Conservation (phyloP, 2,113 vertebrate genomes). For the Scartelaos histophorus region DNA sequence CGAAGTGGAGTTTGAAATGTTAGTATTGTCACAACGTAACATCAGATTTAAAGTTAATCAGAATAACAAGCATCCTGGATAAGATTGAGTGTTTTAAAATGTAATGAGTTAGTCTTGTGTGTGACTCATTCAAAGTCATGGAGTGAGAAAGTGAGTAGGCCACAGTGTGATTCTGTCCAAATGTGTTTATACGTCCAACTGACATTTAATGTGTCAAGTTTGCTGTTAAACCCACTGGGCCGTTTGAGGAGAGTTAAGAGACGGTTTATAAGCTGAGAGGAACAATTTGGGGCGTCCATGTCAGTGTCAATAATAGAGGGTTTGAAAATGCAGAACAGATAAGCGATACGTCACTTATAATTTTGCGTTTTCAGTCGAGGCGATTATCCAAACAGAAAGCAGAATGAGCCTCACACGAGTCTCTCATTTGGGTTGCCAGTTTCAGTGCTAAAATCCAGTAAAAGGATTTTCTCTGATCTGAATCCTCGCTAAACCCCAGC, state of each 20-base stretch:
- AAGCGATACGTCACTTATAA: too few species aligned
- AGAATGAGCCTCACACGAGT: too few species aligned
- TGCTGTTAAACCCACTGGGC: neutral
- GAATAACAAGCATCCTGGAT: conserved; percentile 43
- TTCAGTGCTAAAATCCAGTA: too few species aligned
- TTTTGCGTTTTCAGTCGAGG: too few species aligned
- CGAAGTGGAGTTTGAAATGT: too few species aligned
- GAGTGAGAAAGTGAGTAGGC: conserved; percentile 50
- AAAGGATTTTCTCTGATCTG: too few species aligned
- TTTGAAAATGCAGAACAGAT: too few species aligned
- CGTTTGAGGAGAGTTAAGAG: neutral
- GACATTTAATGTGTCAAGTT: conserved; percentile 17
- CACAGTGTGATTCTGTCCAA: conserved; percentile 20
- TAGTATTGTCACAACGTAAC: neutral
- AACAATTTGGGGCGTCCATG: too few species aligned
- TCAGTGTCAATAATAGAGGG: too few species aligned
- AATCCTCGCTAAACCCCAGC: too few species aligned
- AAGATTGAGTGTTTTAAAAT: conserved; percentile 42
- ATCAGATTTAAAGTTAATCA: conserved; percentile 36
- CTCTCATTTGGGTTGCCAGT: too few species aligned
- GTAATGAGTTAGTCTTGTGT: conserved; percentile 28
- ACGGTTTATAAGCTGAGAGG: neutral
- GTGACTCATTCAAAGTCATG: conserved; percentile 58
- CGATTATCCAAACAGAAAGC: too few species aligned
- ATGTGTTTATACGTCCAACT: conserved; percentile 15